Base-by-base conservation (phyloP, 1,140 invertebrate species). In the Oncopeltus fasciatus region DNA sequence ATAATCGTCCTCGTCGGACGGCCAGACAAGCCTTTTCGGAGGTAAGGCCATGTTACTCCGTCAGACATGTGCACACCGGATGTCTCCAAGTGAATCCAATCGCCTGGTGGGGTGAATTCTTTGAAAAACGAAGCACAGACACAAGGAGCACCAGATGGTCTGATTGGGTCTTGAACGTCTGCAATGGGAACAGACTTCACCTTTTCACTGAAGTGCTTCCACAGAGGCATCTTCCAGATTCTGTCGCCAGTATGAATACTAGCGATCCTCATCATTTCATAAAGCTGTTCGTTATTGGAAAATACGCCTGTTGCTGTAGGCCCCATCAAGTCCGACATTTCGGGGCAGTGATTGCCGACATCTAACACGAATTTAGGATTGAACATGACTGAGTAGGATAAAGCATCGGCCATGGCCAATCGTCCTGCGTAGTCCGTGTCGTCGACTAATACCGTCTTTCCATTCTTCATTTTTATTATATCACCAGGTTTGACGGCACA, bases 381-480 rank as follows among this genome's bases (percentile, higher is more conserved):
- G 67, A 80, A 82, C 62, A 75, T 73, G 57, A 78, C 72, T 18
- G 82, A 80, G 69, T 84, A 85, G 62, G 74, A 76, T 2, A 85
- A 69, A 33, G 80, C 81, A 72, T 86, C 83, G 46, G 80, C 80
- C 33, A 86, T 69, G 60, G 83, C 76, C 14, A 86, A 69, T 57
- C 82, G 69, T 11, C 83, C 83, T 63, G 83, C 83, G 18, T 81
- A 81, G 74, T 84, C 82, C 16, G 83, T 84, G 60, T 82, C 80
- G 67, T 83, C 78, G 59, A 84, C 73, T 63, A 82, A 77, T 62
- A 85, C 82, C 21, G 77, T 79, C 72, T 83, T 84, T 12, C 81
- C 82, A 71, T 82, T 84, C 73, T 77, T 77, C 20, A 81, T 78
- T 33, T 71, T 77, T 14, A 84, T 77, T 11, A 84, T 81, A 72